A percentile compares a stretch with the other conserved stretches of the same genome.
These are phyloP conservation scores for Psophia crepitans DNA, from an alignment of 2,113 vertebrate genomes.

Conservation along the genomic window DNA sequence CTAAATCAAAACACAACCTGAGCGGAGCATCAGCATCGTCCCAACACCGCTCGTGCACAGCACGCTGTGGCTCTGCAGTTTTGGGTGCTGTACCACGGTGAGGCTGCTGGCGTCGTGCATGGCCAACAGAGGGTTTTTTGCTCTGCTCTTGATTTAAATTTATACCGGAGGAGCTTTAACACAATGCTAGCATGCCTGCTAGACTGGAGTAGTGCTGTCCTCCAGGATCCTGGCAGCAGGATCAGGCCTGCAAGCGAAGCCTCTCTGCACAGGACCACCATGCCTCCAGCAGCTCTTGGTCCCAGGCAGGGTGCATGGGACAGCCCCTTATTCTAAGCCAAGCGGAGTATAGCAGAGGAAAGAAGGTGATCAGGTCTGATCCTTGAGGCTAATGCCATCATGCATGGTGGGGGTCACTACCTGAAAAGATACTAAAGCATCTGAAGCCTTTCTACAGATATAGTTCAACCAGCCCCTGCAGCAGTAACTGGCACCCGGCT, in stretches of 20 bases:
- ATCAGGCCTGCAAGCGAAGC: not conserved
- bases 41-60: not conserved
- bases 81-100: not conserved
- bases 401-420: not conserved
- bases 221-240: not conserved
- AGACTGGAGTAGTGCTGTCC: not conserved
- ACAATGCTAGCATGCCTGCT: not conserved
- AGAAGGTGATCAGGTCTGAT: not conserved
- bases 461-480: not conserved
- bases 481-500: not conserved
- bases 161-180: not conserved
- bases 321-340: not conserved
- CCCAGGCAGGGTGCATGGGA: accelerated
- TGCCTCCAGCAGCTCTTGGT: not conserved
- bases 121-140: not conserved
- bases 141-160: not conserved
- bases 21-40: accelerated
- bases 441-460: not conserved
- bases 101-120: accelerated
- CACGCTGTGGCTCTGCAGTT: accelerated
- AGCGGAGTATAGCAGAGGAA: not conserved
- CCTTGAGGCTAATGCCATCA: not conserved
- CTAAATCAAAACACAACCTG: not conserved
- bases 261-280: no score
- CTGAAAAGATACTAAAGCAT: not conserved